Conservation (phyloP, 1,140 invertebrate species). For the Cydia pomonella region DNA sequence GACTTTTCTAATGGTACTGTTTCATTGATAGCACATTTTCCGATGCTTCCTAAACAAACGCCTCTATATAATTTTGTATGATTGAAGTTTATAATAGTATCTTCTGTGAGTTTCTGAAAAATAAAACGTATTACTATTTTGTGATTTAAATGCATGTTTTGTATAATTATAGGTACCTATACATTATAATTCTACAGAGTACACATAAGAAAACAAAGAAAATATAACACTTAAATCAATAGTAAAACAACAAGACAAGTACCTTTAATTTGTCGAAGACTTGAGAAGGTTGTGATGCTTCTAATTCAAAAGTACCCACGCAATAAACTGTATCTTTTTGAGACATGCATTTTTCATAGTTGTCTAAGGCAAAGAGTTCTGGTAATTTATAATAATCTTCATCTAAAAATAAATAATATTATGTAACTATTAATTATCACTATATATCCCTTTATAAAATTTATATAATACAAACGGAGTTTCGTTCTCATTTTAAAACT, state of each 20-base stretch:
- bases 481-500: no score
- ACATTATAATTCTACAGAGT: no score
- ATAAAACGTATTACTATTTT: neutral
- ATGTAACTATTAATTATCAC: neutral
- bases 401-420: constrained; percentile 9
- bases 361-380: constrained; percentile 20
- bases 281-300: constrained; percentile 9
- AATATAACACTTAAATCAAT: neutral
- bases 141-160: no score
- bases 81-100: constrained; percentile 18
- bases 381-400: constrained; percentile 33
- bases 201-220: no score
- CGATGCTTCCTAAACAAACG: constrained; percentile 20
- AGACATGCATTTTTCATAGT: constrained; percentile 30
- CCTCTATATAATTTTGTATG: constrained; percentile 16
- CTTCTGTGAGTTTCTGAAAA: constrained; percentile 19
- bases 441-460: no score
- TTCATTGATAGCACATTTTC: constrained; percentile 12
- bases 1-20: constrained; percentile 24
- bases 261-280: constrained; percentile 23
- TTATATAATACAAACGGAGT: no score
- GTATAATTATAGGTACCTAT: no score
- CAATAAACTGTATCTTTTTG: constrained; percentile 24
- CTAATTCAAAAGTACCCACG: constrained; percentile 27
- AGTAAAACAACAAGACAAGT: neutral